Evolutionary conservation across 2,797 vertebrate genomes (phyloP), one percentile per base, ranked within the genome.

Genomic region (Lepilemur ruficaudatus): DNA sequence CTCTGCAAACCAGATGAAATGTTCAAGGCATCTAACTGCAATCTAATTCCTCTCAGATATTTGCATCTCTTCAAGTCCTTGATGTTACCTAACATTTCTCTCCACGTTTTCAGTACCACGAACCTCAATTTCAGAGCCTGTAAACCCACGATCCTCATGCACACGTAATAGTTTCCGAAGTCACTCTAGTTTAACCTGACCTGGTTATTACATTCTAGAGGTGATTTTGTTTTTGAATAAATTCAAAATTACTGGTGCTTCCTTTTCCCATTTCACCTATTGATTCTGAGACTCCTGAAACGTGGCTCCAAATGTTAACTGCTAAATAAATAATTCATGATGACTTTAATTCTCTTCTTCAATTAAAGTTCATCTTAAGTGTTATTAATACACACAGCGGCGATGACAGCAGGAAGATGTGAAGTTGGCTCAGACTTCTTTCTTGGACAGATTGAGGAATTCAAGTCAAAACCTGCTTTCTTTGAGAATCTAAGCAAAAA

Each of bases 401-500:
- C 57, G 43, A 28, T 25, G 38, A 48, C 28, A 69, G 8, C 75
- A 46, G 82, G 73, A 84, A 79, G 50, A 46, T 9, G 0, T 52
- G 10, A 81, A 48, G 81, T 46, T 14, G 81, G 72, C 72, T 89
- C 89, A 78, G 91, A 93, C 96, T 97, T 93, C 84, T 97, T 94
- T 90, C 75, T 85, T 87, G 69, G 89, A 96, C 76, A 76, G 82
- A 91, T 32, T 92, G n/a, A 94, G n/a, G 96, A 14, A 83, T 97
- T 89, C 50, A 61, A 93, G 94, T 96, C 91, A 95, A 97, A 98
- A 93, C 84, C 76, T 92, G 85, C 96, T 98, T 98, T 97, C 92
- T 73, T 97, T 93, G 61, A 18, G 43, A 98, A 97, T 88, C 91
- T 89, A 95, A 95, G 96, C 94, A 96, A 95, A 98, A 97, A 98